Percentiles rank a stretch among this genome's conserved stretches.
phyloP scores from a whole-genome alignment of 2,888 invertebrate species.

The Ctena decussata region DNA sequence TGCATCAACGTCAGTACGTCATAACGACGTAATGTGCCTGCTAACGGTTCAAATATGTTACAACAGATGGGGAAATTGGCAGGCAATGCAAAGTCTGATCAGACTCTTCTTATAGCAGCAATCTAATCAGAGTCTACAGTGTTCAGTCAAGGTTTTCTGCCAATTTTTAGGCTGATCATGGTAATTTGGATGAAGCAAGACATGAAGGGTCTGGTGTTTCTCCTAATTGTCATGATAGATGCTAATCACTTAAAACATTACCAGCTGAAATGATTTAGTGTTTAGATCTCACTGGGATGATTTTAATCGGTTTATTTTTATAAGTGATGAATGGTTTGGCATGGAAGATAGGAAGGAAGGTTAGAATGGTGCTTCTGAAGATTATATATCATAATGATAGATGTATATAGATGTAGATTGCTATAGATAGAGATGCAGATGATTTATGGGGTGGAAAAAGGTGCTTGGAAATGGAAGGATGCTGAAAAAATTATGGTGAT shows the following conservation, averaged over 20 bases:
- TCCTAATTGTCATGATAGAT: background rate
- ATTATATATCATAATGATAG: background rate
- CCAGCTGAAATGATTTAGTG: background rate
- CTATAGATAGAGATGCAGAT: background rate
- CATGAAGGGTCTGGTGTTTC: background rate
- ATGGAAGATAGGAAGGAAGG: background rate
- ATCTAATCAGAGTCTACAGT: too few relatives aligned
- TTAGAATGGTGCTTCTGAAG: background rate
- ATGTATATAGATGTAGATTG: background rate
- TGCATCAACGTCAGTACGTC: too few relatives aligned
- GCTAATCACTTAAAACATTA: slow-evolving; percentile 4
- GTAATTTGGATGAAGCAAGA: background rate
- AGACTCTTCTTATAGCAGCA: too few relatives aligned
- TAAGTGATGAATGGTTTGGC: slow-evolving; percentile 11
- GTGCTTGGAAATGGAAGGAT: too few relatives aligned
- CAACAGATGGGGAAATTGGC: too few relatives aligned
- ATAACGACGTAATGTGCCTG: too few relatives aligned
- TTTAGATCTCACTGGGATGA: background rate
- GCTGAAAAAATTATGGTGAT: too few relatives aligned
- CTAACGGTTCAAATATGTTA: too few relatives aligned
- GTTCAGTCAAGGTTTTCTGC: too few relatives aligned
- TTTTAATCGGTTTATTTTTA: slow-evolving; percentile 10
- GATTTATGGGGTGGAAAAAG: background rate
- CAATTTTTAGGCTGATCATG: too few relatives aligned
- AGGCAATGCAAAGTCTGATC: too few relatives aligned